phyloP scores from a whole-genome alignment of 2,797 vertebrate genomes.

The Choloepus didactylus region DNA sequence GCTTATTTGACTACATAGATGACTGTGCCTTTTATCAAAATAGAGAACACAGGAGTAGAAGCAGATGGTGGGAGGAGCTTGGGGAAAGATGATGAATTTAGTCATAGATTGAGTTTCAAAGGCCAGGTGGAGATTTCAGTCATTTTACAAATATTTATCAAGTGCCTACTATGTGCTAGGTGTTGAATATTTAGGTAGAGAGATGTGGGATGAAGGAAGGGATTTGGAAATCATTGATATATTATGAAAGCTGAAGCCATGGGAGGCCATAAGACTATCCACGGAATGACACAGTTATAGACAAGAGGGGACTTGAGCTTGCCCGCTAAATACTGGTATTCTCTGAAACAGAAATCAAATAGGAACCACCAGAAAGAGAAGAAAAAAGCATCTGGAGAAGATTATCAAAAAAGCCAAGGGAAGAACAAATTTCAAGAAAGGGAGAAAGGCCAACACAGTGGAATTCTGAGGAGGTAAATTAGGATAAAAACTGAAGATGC shows the following conservation, averaged over 20 bases:
- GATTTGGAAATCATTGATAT: neutral
- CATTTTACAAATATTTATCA: neutral
- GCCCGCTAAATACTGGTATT: neutral
- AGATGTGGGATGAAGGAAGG: neutral
- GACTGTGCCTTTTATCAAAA: neutral
- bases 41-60: neutral
- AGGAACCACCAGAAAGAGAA: neutral
- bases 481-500: neutral
- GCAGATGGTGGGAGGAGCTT: constrained; percentile 23
- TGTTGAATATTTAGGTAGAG: neutral
- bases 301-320: neutral
- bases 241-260: neutral
- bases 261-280: neutral
- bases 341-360: neutral
- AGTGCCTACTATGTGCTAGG: neutral
- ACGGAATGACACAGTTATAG: neutral
- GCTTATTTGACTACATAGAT: neutral
- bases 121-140: neutral
- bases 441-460: neutral
- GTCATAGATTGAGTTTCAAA: neutral
- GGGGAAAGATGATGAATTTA: constrained; percentile 11
- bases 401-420: neutral
- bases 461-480: neutral
- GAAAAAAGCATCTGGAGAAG: neutral
- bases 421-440: constrained; percentile 18